Evolutionary conservation across 2,797 vertebrate genomes (phyloP).

Genomic region (Micrastur ruficollis): DNA sequence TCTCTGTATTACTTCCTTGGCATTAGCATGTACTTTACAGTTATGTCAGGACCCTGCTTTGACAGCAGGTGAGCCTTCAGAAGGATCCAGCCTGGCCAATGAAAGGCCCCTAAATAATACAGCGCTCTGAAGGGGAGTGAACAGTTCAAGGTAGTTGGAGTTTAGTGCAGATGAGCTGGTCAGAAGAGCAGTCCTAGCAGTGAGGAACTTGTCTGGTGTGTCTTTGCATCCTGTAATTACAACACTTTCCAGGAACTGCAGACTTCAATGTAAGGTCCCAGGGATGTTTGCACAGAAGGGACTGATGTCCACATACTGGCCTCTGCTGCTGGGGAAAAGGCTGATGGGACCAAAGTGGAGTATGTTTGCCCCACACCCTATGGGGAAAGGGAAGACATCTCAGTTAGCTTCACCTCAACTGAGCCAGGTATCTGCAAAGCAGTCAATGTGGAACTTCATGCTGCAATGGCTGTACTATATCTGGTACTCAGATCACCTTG

Average conservation of each 20-base stretch:
- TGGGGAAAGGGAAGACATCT: background rate
- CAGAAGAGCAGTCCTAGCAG: background rate
- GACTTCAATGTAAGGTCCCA: background rate
- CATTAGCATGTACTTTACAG: background rate
- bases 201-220: background rate
- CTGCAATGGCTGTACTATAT: background rate
- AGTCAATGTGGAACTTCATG: rapidly evolving
- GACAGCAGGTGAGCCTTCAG: background rate
- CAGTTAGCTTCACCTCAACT: background rate
- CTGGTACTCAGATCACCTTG: background rate
- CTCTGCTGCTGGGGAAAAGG: background rate
- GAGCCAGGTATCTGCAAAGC: background rate
- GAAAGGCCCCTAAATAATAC: background rate
- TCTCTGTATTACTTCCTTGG: background rate
- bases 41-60: background rate
- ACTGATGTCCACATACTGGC: background rate
- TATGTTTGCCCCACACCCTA: background rate
- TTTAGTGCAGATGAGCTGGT: background rate
- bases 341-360: background rate
- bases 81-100: background rate
- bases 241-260: background rate
- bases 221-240: background rate
- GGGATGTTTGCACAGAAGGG: background rate
- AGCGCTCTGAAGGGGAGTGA: background rate
- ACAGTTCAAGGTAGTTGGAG: background rate